Evolutionary conservation across 53 echinoderm and acorn worm species (phyloP).

Genomic region (Astropecten irregularis): DNA sequence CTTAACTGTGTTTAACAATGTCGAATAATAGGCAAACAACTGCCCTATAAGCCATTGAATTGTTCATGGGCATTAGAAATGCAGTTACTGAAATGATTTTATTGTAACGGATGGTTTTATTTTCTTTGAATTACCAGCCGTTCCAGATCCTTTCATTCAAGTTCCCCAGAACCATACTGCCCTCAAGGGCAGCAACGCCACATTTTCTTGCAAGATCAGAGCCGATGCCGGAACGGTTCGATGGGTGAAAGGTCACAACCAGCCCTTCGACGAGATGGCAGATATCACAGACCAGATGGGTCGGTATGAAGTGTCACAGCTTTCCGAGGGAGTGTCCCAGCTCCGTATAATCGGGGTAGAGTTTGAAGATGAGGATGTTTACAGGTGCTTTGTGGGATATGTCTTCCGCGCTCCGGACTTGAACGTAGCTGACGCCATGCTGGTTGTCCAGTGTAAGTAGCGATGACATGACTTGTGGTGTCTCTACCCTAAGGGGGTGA

Average conservation of each 20-base stretch:
- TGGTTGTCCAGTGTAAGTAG: conserved; percentile 43
- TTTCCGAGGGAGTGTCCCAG: conserved; percentile 9
- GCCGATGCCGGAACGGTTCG: conserved; percentile 17
- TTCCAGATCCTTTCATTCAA: conserved; percentile 57
- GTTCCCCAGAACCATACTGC: conserved; percentile 37
- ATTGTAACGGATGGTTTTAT: no score
- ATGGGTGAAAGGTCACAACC: conserved; percentile 48
- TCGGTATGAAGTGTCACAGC: not conserved
- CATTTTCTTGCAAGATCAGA: conserved; percentile 36
- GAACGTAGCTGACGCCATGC: conserved; percentile 36
- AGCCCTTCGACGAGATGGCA: not conserved
- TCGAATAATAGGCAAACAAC: no score
- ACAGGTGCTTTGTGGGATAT: conserved; percentile 54
- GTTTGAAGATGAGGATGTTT: conserved; percentile 49
- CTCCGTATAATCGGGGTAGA: conserved; percentile 8
- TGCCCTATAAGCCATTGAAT: no score
- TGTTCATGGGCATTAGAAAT: no score
- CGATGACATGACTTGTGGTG: no score
- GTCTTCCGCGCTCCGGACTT: conserved; percentile 22
- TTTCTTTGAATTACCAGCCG: no score
- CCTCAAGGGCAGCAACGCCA: not conserved
- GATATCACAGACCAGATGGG: not conserved
- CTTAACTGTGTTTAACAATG: no score
- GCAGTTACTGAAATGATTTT: no score
- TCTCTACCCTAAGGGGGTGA: no score